Base-by-base conservation (phyloP, 1,140 invertebrate genomes). In the Ectropis grisescens region DNA sequence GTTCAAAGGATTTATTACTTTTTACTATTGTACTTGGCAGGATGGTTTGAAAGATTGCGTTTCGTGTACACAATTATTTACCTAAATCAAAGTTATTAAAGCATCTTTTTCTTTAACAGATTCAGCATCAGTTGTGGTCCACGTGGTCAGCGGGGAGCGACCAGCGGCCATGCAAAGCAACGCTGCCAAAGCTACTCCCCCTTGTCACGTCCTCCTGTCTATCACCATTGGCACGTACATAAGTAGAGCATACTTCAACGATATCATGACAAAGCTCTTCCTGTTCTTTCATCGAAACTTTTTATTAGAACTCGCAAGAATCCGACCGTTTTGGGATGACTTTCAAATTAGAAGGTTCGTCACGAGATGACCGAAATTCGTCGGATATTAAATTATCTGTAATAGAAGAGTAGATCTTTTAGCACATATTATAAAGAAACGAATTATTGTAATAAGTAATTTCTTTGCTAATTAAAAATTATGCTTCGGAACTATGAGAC, bases 111-210 rank as follows among this genome's bases (percentile, higher is more conserved):
- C 31, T 42, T 46, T 42, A 26, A 37, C 61, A 88, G 87, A 88
- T 76, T 87, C 87, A 13, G 87, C 86, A 28, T 88, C 87, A 24
- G 86, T 89, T 37, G 79, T 88, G 33, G 87, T 89, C 11, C 87
- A 89, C 50, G 87, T 89, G 37, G 82, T 89, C 44, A 88, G 87
- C 42, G 89, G 89, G 1, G 89, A 91, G 68, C 86, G 89, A 59
- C 90, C 89, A 27, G 89, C 89, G 7, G 90, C 90, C 25, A 91
- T 91, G 89, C 90, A 91, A 58, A 86, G 85, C 71, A 85, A 72
- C 51, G 85, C 72, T 47, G 80, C 41, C 9, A 57, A 51, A 45
- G 30, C 71, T 58, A 64, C 70, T 59, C 82, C 75, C 43, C 65
- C 57, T 1, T 19, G 60, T 12, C 29, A 45, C 7, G 26, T 37